A percentile compares a stretch with the other conserved stretches of the same genome.
phyloP scores from a whole-genome alignment of 2,888 invertebrate species.

The Lepetodrilus schrolli region DNA sequence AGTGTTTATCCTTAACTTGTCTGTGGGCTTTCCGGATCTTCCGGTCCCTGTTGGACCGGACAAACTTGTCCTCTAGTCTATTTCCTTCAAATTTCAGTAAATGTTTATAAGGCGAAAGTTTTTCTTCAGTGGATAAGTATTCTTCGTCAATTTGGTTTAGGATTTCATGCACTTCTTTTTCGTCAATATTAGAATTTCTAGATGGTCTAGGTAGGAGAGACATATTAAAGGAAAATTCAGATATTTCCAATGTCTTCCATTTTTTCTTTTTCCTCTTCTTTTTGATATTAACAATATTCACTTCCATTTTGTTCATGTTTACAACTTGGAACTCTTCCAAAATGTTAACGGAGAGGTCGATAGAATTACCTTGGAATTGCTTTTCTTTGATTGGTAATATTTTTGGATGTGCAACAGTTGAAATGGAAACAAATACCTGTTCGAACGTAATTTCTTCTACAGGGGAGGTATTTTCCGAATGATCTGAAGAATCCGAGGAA shows the following conservation, averaged over 20 bases:
- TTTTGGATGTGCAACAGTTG: neutral
- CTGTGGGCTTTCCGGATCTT: conserved; percentile 59
- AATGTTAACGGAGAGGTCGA: too few species aligned
- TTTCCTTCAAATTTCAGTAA: conserved; percentile 40
- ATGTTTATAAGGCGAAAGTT: conserved; percentile 24
- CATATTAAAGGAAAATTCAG: conserved; percentile 55
- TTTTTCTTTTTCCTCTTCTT: conserved; percentile 51
- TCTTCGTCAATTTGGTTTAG: conserved; percentile 37
- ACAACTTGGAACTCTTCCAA: neutral
- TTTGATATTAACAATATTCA: conserved; percentile 29
- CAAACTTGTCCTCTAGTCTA: conserved; percentile 33
- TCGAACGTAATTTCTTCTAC: conserved; percentile 1
- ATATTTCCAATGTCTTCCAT: conserved; percentile 49
- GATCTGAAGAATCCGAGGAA: neutral
- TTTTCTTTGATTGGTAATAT: neutral
- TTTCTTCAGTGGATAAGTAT: conserved; percentile 41
- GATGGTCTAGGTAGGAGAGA: conserved; percentile 56
- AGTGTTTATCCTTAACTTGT: conserved; percentile 66
- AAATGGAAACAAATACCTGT: neutral
- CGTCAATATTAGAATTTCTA: conserved; percentile 25
- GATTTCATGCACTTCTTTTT: conserved; percentile 33
- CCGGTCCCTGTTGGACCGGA: conserved; percentile 51
- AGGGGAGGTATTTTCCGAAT: neutral
- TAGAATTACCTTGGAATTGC: neutral
- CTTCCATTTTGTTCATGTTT: neutral